phyloP scores from a whole-genome alignment of 2,888 invertebrate species.

The Phania funesta region DNA sequence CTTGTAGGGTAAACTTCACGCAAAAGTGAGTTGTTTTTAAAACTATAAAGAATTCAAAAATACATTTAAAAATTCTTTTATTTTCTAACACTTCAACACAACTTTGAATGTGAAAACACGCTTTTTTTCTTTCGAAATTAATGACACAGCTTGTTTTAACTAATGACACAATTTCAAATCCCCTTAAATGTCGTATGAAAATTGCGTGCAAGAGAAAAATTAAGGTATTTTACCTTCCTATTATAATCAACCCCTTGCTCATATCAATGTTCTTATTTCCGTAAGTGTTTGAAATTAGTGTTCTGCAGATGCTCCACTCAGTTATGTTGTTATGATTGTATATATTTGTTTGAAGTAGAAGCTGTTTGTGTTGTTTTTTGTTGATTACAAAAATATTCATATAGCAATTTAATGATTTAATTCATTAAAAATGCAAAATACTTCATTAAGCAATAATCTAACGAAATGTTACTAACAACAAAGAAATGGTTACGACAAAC shows the following conservation, averaged over 20 bases:
- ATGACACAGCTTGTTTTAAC: background rate
- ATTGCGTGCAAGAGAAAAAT: background rate
- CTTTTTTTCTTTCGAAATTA: background rate
- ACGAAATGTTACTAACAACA: background rate
- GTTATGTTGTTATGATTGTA: background rate
- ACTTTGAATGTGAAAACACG: background rate
- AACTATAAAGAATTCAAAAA: too few species aligned
- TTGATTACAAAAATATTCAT: conserved; percentile 56
- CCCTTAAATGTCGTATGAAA: background rate
- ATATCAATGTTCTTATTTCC: background rate
- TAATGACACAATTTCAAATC: background rate
- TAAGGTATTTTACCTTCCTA: background rate
- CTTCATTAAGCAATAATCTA: conserved; percentile 60
- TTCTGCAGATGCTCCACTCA: background rate
- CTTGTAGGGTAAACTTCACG: too few species aligned
- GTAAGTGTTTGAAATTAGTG: background rate
- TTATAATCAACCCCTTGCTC: background rate
- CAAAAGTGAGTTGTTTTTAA: too few species aligned
- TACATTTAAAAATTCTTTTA: too few species aligned
- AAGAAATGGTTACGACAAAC: background rate
- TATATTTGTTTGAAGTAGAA: conserved; percentile 26
- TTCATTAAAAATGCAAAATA: conserved; percentile 63
- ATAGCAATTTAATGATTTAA: conserved; percentile 59
- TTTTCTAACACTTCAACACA: too few species aligned
- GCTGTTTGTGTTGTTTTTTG: conserved; percentile 6